phyloP scores from a whole-genome alignment of 2,888 invertebrate genomes.

The Agriopis aurantiaria region DNA sequence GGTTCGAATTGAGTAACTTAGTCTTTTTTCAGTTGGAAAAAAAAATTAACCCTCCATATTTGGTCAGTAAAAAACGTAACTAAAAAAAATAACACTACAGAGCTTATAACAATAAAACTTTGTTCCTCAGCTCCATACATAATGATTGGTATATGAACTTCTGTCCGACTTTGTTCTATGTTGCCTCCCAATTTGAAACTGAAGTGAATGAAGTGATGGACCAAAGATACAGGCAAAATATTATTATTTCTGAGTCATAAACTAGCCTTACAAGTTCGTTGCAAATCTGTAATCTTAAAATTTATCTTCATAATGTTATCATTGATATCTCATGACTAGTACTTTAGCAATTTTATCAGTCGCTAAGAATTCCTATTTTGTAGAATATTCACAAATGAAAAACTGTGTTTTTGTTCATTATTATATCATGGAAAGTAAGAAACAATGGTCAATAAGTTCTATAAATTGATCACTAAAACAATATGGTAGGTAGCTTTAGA shows the following conservation, averaged over 20 bases:
- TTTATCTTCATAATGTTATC: conserved; percentile 25
- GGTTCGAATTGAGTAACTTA: no score
- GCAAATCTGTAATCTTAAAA: conserved; percentile 5
- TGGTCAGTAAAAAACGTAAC: no score
- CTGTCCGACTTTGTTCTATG: conserved; percentile 1
- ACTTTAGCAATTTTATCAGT: conserved; percentile 22
- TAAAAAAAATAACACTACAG: no score
- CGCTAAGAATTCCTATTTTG: background rate
- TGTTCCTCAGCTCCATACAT: background rate
- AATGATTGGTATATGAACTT: background rate
- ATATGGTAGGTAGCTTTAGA: conserved; percentile 58
- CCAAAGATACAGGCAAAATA: conserved; percentile 6
- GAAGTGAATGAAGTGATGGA: conserved; percentile 8
- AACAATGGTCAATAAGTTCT: conserved; percentile 56
- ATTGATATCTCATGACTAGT: conserved; percentile 14
- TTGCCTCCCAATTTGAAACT: background rate
- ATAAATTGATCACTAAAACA: conserved; percentile 60
- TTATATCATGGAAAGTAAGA: conserved; percentile 12
- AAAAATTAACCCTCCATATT: no score
- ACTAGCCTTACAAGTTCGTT: background rate
- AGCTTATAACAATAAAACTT: background rate
- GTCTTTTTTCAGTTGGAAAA: no score
- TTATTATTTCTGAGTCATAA: background rate
- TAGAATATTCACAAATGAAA: conserved; percentile 15
- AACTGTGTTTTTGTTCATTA: conserved; percentile 11